Conservation (phyloP, 2,888 invertebrate genomes). For the Leptodirus hochenwartii region DNA sequence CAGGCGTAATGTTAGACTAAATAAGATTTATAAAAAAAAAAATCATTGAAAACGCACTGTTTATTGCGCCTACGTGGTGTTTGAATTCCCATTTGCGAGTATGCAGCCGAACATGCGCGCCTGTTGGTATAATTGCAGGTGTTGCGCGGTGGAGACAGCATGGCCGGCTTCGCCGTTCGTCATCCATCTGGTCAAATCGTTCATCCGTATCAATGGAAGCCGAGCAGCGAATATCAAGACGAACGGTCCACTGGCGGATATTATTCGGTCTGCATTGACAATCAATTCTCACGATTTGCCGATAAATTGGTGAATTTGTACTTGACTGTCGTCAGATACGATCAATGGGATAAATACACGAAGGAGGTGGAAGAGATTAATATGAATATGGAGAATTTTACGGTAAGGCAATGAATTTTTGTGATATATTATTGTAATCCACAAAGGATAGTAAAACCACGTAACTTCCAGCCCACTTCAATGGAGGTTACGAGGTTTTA, state of each 20-base stretch:
- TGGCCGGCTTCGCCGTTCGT: constrained; percentile 81
- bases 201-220: constrained; percentile 79
- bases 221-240: constrained; percentile 80
- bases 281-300: constrained; percentile 82
- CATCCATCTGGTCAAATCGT: constrained; percentile 72
- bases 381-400: constrained; percentile 79
- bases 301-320: constrained; percentile 79
- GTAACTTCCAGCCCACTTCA: too few relatives aligned
- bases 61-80: not conserved
- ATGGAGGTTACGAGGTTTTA: too few relatives aligned
- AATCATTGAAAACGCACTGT: constrained; percentile 2
- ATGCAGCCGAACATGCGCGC: too few relatives aligned
- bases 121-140: constrained; percentile 46
- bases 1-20: too few relatives aligned
- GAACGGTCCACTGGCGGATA: constrained; percentile 65
- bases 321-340: constrained; percentile 78
- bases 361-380: constrained; percentile 77
- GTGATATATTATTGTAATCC: constrained; percentile 1
- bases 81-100: constrained; percentile 1
- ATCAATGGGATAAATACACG: constrained; percentile 83
- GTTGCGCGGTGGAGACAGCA: constrained; percentile 81
- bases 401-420: constrained; percentile 53
- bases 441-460: too few relatives aligned
- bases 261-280: constrained; percentile 81
- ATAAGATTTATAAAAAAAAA: not conserved